Evolutionary conservation across 53 echinoderm and acorn worm genomes (phyloP).

Genomic region (Zoroaster sp.): DNA sequence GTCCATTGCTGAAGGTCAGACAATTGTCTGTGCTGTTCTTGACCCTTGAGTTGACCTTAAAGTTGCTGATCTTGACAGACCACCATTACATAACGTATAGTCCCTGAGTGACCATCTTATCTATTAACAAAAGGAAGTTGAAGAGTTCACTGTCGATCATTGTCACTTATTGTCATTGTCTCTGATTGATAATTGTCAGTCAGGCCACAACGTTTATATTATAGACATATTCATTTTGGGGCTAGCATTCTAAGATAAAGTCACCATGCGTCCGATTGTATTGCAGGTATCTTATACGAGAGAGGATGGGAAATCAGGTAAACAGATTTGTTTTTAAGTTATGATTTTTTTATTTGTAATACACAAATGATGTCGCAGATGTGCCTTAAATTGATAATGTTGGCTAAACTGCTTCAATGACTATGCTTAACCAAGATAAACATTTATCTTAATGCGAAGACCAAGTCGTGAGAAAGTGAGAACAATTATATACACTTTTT

Average conservation of each 20-base stretch:
- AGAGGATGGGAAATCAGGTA: constrained; percentile 61
- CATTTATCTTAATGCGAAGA: too few species aligned
- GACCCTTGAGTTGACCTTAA: neutral
- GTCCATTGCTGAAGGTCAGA: neutral
- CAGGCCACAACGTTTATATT: neutral
- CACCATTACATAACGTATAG: neutral
- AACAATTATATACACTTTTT: too few species aligned
- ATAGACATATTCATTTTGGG: neutral
- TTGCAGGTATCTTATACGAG: constrained; percentile 50
- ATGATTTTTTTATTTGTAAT: too few species aligned
- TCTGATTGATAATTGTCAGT: neutral
- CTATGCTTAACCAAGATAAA: too few species aligned
- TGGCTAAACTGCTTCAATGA: too few species aligned
- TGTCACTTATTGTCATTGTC: constrained; percentile 9
- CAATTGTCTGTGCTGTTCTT: neutral
- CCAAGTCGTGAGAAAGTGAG: too few species aligned
- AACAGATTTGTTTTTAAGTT: neutral
- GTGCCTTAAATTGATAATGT: too few species aligned
- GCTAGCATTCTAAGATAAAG: neutral
- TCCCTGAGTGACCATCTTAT: neutral
- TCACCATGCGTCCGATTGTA: constrained; percentile 2
- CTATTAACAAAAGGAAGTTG: constrained; percentile 1
- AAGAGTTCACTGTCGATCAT: neutral
- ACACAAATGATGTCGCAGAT: too few species aligned
- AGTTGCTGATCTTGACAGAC: neutral